Percentiles rank a stretch among this genome's conserved stretches.
Evolutionary conservation across 2,888 invertebrate genomes (phyloP).

Genomic region (Conomelus anceps): DNA sequence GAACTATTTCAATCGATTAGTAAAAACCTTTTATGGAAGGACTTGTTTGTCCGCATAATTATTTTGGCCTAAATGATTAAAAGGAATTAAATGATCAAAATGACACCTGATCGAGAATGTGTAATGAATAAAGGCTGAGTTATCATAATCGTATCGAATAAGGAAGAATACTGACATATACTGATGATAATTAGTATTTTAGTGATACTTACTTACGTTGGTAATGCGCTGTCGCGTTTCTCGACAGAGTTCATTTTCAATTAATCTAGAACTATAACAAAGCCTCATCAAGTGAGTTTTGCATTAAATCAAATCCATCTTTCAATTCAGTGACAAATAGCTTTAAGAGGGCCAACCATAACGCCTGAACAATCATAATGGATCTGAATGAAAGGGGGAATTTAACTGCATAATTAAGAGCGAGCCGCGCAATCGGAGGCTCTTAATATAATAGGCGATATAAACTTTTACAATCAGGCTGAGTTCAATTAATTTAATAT

Average conservation of each 20-base stretch:
- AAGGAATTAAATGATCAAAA: too few species aligned
- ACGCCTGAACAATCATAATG: not conserved
- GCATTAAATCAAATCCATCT: not conserved
- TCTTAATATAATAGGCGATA: not conserved
- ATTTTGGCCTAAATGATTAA: too few species aligned
- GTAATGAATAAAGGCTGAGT: too few species aligned
- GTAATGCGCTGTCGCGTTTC: too few species aligned
- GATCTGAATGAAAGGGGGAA: not conserved
- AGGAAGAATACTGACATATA: too few species aligned
- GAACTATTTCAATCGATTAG: too few species aligned
- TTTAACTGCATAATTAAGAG: not conserved
- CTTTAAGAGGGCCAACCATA: not conserved
- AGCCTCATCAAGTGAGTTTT: not conserved
- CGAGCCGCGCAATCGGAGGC: not conserved
- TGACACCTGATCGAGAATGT: too few species aligned
- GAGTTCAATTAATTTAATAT: not conserved
- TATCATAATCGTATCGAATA: too few species aligned
- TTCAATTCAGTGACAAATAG: not conserved
- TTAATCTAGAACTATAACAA: not conserved
- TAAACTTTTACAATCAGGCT: not conserved
- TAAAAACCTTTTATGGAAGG: too few species aligned
- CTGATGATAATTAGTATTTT: too few species aligned
- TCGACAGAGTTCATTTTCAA: not conserved
- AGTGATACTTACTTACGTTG: too few species aligned
- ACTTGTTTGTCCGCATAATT: too few species aligned